Conservation (phyloP, 2,888 invertebrate genomes). For the Tipula helvola region DNA sequence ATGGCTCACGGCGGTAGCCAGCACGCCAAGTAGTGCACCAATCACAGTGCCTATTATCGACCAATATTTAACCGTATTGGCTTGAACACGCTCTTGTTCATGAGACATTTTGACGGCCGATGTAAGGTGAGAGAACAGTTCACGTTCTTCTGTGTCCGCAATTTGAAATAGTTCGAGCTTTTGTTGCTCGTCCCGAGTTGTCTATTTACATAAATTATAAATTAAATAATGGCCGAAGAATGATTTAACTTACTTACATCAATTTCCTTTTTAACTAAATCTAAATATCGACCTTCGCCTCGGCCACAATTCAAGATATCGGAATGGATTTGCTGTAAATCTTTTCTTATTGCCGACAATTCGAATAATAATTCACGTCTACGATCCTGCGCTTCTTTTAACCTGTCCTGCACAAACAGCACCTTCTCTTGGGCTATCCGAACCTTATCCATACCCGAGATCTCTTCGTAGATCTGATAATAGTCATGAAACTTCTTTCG, state of each 20-base stretch:
- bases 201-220: neutral
- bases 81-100: conserved; percentile 66
- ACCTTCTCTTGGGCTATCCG: conserved; percentile 12
- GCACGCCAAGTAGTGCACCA: conserved; percentile 23
- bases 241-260: neutral
- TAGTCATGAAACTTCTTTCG: neutral
- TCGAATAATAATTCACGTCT: conserved; percentile 7
- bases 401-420: neutral
- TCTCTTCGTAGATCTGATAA: neutral
- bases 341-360: conserved; percentile 4
- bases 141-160: conserved; percentile 60
- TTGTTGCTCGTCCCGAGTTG: conserved; percentile 38
- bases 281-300: conserved; percentile 11
- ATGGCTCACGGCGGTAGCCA: neutral
- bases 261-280: conserved; percentile 11
- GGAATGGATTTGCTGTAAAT: conserved; percentile 7
- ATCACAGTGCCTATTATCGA: conserved; percentile 59
- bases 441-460: conserved; percentile 11
- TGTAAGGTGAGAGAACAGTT: conserved; percentile 57
- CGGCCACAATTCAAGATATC: conserved; percentile 5
- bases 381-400: neutral
- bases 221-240: neutral
- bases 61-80: conserved; percentile 77
- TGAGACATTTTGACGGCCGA: conserved; percentile 67
- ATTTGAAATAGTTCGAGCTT: conserved; percentile 46